These are phyloP conservation scores for Lepilemur septentrionalis DNA, from an alignment of 2,797 vertebrate genomes.

Conservation along the genomic window DNA sequence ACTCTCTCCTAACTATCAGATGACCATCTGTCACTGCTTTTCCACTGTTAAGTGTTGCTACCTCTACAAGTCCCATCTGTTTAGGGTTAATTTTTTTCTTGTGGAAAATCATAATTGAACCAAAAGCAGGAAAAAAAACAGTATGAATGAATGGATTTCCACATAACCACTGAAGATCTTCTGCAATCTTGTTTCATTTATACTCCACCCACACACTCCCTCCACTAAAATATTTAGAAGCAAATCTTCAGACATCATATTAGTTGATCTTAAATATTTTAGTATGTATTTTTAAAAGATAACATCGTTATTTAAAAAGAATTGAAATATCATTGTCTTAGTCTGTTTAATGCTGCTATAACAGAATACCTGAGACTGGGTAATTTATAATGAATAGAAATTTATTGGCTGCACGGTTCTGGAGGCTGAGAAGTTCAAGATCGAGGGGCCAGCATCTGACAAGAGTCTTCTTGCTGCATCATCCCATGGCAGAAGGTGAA, in stretches of 20 bases:
- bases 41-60: not conserved
- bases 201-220: not conserved
- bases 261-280: not conserved
- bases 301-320: not conserved
- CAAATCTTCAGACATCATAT: not conserved
- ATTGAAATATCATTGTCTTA: too few species aligned
- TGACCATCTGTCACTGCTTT: constrained; percentile 44
- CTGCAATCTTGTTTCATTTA: not conserved
- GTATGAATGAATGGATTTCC: not conserved
- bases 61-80: constrained; percentile 20
- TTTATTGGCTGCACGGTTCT: not conserved
- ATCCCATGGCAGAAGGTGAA: not conserved
- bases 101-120: constrained; percentile 36
- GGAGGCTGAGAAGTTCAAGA: not conserved
- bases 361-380: not conserved
- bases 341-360: not conserved
- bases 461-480: not conserved
- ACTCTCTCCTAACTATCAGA: not conserved
- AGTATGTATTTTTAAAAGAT: not conserved
- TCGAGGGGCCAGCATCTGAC: not conserved
- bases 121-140: not conserved
- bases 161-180: not conserved
- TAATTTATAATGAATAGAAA: not conserved
- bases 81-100: constrained; percentile 17
- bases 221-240: not conserved